phyloP scores from a whole-genome alignment of 2,888 invertebrate species.

The Nowickia ferox region DNA sequence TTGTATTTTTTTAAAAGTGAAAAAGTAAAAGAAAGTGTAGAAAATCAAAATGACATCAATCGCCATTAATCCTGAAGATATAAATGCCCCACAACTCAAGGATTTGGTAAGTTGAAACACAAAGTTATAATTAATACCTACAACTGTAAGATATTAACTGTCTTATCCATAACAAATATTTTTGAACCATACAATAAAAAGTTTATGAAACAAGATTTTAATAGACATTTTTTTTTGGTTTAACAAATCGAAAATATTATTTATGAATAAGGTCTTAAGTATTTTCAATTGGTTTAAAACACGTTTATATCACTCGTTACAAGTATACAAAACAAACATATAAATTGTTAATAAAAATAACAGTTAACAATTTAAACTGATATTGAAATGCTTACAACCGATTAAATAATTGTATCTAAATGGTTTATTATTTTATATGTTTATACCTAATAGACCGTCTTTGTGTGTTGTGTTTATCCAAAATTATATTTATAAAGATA shows the following conservation, averaged over 20 bases:
- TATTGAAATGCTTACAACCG: slow-evolving; percentile 1
- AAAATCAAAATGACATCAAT: slow-evolving; percentile 77
- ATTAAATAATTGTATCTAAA: not conserved
- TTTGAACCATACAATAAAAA: too few relatives aligned
- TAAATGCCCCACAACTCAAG: slow-evolving; percentile 77
- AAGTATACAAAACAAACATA: not conserved
- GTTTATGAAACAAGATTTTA: too few relatives aligned
- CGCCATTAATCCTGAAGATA: slow-evolving; percentile 77
- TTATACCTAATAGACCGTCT: not conserved
- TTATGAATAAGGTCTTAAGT: too few relatives aligned
- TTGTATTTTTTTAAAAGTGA: slow-evolving; percentile 18
- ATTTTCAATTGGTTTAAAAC: not conserved
- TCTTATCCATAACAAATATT: not conserved
- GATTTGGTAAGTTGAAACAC: slow-evolving; percentile 77
- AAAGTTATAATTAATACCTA: not conserved
- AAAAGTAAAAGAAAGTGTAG: slow-evolving; percentile 7
- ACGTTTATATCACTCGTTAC: not conserved
- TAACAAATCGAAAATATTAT: too few relatives aligned
- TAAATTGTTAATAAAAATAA: not conserved
- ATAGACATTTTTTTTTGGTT: too few relatives aligned
- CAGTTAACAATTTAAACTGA: not conserved
- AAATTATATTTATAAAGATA: slow-evolving; percentile 8
- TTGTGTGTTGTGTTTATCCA: not conserved
- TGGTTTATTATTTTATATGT: not conserved
- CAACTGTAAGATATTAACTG: not conserved